A percentile compares a stretch with the other conserved stretches of the same genome.
Conservation (phyloP, 1,140 invertebrate species). For the Trypoxylus dichotomus region DNA sequence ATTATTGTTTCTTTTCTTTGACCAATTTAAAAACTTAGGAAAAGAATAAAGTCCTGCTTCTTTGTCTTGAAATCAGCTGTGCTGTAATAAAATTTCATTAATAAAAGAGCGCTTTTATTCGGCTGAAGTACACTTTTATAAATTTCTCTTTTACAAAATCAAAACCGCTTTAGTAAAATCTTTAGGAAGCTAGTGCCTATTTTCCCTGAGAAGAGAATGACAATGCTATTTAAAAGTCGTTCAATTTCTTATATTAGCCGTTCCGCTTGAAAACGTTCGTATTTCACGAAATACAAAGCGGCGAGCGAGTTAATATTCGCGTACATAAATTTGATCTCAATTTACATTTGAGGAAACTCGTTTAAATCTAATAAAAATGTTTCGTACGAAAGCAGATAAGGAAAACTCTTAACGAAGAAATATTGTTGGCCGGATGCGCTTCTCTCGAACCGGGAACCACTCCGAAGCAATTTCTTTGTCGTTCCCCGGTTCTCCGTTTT, state of each 20-base stretch:
- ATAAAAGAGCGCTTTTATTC: no score
- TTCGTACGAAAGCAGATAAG: conserved; percentile 5
- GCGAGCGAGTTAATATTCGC: not conserved
- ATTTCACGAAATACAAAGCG: not conserved
- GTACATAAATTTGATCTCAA: conserved; percentile 13
- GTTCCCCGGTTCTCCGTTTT: not conserved
- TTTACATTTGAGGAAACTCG: conserved; percentile 19
- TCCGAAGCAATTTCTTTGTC: not conserved
- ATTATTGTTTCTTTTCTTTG: no score
- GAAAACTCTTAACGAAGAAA: conserved; percentile 21
- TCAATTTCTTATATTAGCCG: not conserved
- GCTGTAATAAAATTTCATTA: no score
- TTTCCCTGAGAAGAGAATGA: no score
- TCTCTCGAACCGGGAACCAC: not conserved
- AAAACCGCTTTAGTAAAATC: no score
- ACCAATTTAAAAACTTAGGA: no score
- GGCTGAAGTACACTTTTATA: no score
- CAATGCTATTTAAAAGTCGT: no score
- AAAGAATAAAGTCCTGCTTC: no score
- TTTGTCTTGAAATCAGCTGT: no score
- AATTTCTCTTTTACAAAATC: no score
- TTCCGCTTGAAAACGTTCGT: not conserved
- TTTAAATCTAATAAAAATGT: conserved; percentile 21
- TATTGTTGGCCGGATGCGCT: conserved; percentile 3
- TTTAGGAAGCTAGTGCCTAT: no score